Base-by-base conservation (phyloP, 37 sponge, comb jelly and placozoan genomes). In the Halisarca cf. caerulea region DNA sequence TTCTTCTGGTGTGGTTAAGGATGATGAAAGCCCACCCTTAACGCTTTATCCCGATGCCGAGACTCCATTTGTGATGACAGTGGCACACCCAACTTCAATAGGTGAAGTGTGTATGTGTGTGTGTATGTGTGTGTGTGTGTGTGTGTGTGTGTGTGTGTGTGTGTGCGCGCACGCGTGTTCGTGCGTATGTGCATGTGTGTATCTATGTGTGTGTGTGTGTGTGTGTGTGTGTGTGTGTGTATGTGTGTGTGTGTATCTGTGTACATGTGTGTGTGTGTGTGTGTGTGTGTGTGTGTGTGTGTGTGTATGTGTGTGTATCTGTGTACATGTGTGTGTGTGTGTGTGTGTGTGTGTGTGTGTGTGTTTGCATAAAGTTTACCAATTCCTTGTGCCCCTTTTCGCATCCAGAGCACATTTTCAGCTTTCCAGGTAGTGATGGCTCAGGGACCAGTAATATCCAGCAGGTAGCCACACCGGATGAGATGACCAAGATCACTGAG, bases 1-100 rank as follows among this genome's bases (percentile, higher is more conserved):
- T n/a, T 74, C 77, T 1, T 74, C 77, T 0, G 77, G 77, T 23
- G 77, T 74, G 15, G 77, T 74, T 44, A 74, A 74, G 44, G 51
- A 47, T 47, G 51, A 47, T 6, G 77, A 74, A 42, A 74, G 77
- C 6, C 77, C 77, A 3, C 77, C 77, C 2, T n/a, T 3, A 4
- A 34, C 69, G 14, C 28, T 32, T 68, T n/a, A n/a, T n/a, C n/a
- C n/a, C n/a, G 60, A 59, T 27, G 69, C n/a, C 35, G 4, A 27
- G 28, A 27, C 35, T 3, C 64, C 64, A 23, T 34, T 68, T 1
- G 30, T 30, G 34, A 30, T 68, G 69, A 68, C 17, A 3, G 3
- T 68, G 51, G 51, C 51, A 14, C 51, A 47, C 11, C 51, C 51
- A 47, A 47, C 51, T 14, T 47, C 51, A 47, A 6, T 47, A 11